Evolutionary conservation across 2,113 vertebrate genomes (phyloP).

Genomic region (Cercocebus atys): DNA sequence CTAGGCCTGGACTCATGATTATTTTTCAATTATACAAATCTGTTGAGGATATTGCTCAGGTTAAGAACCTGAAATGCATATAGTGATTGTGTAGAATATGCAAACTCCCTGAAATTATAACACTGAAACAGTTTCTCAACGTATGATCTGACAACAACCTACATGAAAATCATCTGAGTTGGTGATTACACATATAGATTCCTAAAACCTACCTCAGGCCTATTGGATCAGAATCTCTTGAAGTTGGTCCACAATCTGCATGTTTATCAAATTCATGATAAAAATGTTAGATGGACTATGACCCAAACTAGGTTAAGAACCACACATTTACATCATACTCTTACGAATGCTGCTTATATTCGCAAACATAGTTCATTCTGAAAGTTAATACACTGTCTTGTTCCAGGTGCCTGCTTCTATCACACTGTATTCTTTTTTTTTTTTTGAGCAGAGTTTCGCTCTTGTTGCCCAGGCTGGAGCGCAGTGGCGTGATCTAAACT

Average conservation of each 20-base stretch:
- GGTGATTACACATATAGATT: neutral
- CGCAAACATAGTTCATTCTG: neutral
- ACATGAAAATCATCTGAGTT: neutral
- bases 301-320: neutral
- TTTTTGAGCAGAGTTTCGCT: too few relatives aligned
- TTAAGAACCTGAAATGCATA: neutral
- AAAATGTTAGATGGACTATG: neutral
- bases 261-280: slow-evolving; percentile 16
- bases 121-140: neutral
- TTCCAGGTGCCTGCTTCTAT: neutral
- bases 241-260: neutral
- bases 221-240: neutral
- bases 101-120: neutral
- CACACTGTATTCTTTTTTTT: too few relatives aligned
- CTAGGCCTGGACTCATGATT: too few relatives aligned
- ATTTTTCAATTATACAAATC: neutral
- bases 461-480: too few relatives aligned
- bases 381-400: neutral
- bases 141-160: neutral
- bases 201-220: slow-evolving; percentile 5
- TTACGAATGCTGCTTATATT: neutral
- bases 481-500: too few relatives aligned
- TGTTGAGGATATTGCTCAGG: neutral
- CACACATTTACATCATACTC: neutral
- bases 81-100: neutral